A percentile compares a stretch with the other conserved stretches of the same genome.
Evolutionary conservation across 2,888 invertebrate genomes (phyloP).

Genomic region (Folsomia manolachei): DNA sequence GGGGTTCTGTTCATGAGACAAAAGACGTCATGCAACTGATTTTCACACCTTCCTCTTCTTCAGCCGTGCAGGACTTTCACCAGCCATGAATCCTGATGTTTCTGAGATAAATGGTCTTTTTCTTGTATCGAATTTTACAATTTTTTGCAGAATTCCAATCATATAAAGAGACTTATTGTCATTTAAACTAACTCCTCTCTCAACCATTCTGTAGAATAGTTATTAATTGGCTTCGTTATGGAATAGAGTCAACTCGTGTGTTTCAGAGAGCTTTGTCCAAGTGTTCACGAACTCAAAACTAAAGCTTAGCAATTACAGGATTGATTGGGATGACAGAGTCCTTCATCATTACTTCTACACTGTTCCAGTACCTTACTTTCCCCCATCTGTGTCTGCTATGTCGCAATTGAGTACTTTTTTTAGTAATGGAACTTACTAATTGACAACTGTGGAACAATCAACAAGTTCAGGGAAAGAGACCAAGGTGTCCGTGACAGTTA

Average conservation of each 20-base stretch:
- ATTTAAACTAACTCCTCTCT: too few species aligned
- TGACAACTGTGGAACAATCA: constrained; percentile 7
- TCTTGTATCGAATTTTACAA: too few species aligned
- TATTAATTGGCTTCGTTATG: constrained; percentile 5
- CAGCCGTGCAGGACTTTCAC: too few species aligned
- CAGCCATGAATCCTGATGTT: constrained; percentile 67
- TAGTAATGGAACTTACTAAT: background rate
- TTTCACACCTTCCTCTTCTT: background rate
- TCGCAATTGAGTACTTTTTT: background rate
- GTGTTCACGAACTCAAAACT: background rate
- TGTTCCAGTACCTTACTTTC: background rate
- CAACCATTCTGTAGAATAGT: too few species aligned
- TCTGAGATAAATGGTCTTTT: too few species aligned
- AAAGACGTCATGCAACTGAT: background rate
- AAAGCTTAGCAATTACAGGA: background rate
- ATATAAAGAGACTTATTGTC: constrained; percentile 84
- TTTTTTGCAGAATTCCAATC: constrained; percentile 65
- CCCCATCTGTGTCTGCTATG: background rate
- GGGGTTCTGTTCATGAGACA: background rate
- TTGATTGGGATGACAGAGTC: background rate
- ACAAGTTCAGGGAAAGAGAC: background rate
- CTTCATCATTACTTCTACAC: background rate
- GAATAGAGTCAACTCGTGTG: background rate
- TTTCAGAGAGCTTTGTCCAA: too few species aligned
- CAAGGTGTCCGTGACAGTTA: background rate